A percentile compares a stretch with the other conserved stretches of the same genome.
phyloP scores from a whole-genome alignment of 1,140 invertebrate species.

The Drosophila kurseongensis region DNA sequence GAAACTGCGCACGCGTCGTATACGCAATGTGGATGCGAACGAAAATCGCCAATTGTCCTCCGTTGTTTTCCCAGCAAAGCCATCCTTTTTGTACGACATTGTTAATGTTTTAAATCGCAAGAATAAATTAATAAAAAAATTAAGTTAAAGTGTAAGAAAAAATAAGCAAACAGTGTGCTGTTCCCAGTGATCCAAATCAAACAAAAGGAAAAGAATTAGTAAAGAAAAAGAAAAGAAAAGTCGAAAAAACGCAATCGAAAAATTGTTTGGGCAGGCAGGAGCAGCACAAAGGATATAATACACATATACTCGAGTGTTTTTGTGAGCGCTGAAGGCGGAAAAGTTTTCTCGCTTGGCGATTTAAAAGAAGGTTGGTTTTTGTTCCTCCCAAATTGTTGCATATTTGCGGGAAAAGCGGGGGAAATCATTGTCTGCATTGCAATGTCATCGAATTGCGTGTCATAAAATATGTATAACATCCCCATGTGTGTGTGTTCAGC shows the following conservation, averaged over 20 bases:
- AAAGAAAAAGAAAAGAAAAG: slow-evolving; percentile 4
- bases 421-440: slow-evolving; percentile 16
- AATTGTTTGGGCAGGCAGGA: slow-evolving; percentile 49
- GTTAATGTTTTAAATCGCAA: slow-evolving; percentile 15
- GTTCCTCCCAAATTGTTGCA: slow-evolving; percentile 18
- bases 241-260: slow-evolving; percentile 52
- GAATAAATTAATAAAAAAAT: slow-evolving; percentile 1
- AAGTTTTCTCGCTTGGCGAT: slow-evolving; percentile 34
- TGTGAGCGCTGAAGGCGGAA: slow-evolving; percentile 20
- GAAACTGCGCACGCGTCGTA: slow-evolving; percentile 34
- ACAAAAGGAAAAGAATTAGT: slow-evolving; percentile 4
- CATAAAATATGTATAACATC: slow-evolving; percentile 73
- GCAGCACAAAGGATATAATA: slow-evolving; percentile 16
- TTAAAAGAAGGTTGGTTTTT: slow-evolving; percentile 57
- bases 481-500: slow-evolving; percentile 12
- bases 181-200: slow-evolving; percentile 20
- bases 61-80: slow-evolving; percentile 22
- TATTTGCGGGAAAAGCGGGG: slow-evolving; percentile 2
- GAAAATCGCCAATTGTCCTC: slow-evolving; percentile 39
- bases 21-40: slow-evolving; percentile 32
- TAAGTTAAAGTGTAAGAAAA: background rate
- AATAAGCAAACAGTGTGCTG: slow-evolving; percentile 7
- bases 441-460: slow-evolving; percentile 52
- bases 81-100: slow-evolving; percentile 26
- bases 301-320: background rate